Evolutionary conservation across 2,888 invertebrate species (phyloP), one percentile per base, ranked within the genome.

Genomic region (Stenurella melanura): DNA sequence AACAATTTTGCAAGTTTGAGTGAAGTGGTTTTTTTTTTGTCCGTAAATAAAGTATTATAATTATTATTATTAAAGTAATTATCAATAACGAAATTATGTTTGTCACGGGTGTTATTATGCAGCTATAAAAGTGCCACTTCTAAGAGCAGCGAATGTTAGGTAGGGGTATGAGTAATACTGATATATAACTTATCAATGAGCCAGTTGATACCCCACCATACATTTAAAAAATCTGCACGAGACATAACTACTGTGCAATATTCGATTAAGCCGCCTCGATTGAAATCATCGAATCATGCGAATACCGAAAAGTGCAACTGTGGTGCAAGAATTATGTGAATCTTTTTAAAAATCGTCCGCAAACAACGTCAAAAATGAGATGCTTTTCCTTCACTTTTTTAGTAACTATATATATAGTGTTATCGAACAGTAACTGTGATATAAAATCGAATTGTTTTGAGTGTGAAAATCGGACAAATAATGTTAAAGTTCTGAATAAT

Each of bases 361-460:
- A 26, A 57, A 18, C 38, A 60, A 19, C 26, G 1, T 18, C 15
- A 19, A 77, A 78, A 77, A 82, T 81, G 81, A 75, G 78, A 21
- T 64, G 66, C 12, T 50, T 79, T 12, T 73, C 77, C n/a, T 74
- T 82, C 64, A 75, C 80, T 15, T 81, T 84, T 76, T 81, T 84
- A 26, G 80, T 80, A 58, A 77, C 79, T 67, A 73, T 83, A n/a
- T 84, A 84, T 67, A 77, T 85, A 54, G 81, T 85, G 61, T 80
- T 82, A 19, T 81, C 83, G 30, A 78, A 83, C 66, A 84, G 80
- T 69, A 81, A 81, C 73, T 83, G 82, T 77, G 80, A 81, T 71
- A 81, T 81, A 75, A 83, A 82, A 67, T 82, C 79, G 38, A 77
- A 75, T 56, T 75, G 78, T 75, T 73, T 75, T n/a, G 68, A 76